Evolutionary conservation across 2,888 invertebrate species (phyloP).

Genomic region (Patella ulyssiponensis): DNA sequence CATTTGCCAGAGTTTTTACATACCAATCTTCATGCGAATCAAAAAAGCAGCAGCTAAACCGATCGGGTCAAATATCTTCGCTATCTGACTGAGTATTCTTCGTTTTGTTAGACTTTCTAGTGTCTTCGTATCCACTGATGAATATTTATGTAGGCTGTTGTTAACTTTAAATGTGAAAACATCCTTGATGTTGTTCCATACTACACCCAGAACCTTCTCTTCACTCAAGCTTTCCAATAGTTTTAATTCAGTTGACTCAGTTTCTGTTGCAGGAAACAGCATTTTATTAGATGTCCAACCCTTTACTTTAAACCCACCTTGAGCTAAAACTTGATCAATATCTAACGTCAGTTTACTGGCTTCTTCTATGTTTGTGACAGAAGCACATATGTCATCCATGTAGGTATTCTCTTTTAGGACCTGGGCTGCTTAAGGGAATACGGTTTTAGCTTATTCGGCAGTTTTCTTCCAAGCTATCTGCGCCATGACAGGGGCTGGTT

Average conservation of each 20-base stretch:
- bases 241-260: no score
- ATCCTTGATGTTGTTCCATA: not conserved
- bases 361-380: slow-evolving; percentile 1
- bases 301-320: not conserved
- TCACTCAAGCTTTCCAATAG: not conserved
- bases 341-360: slow-evolving; percentile 1
- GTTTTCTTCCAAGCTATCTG: slow-evolving; percentile 17
- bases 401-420: not conserved
- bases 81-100: slow-evolving; percentile 1
- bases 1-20: not conserved
- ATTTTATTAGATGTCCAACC: slow-evolving; percentile 2
- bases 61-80: not conserved
- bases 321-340: not conserved
- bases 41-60: slow-evolving; percentile 10
- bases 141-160: not conserved
- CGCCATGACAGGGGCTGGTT: slow-evolving; percentile 23
- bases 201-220: not conserved
- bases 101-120: not conserved
- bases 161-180: not conserved
- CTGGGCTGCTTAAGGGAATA: no score
- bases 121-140: not conserved
- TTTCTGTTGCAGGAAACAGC: not conserved
- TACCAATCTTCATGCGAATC: not conserved
- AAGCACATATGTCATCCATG: not conserved
- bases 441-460: not conserved